Evolutionary conservation across 2,113 vertebrate species (phyloP), one percentile per base, ranked within the genome.

Genomic region (Myodes glareolus): DNA sequence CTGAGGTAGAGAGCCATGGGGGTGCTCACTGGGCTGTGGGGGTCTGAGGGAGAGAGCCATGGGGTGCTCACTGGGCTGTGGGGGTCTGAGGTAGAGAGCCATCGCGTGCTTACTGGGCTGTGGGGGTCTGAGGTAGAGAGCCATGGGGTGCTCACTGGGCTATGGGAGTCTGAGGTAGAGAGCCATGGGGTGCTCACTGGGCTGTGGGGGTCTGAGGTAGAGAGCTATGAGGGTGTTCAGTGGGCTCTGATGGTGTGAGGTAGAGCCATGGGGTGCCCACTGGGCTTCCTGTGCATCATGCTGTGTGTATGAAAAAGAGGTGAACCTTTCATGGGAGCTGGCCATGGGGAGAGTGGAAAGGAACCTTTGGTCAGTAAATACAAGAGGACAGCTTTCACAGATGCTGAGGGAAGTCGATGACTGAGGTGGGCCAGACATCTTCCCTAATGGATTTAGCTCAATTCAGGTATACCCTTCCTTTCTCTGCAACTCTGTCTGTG

Each of bases 171-270:
- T 55, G 39, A 7, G 81, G 93, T 47, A 70, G 42, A 55, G 0
- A 55, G 16, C 55, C 16, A 0, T 55, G 55, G 55, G 55, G 16
- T 55, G 55, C 1, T 0, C 3, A 3, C 0, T 16, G n/a, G 39
- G 17, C 45, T 52, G 31, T 78, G 31, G 5, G 4, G 5, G 55
- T 58, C 16, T 58, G 39, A 7, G 81, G 91, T 47, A 70, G 36
- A 52, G 52, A 19, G 17, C 17, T 17, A 4, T 58, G 55, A 7
- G 17, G 55, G 17, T 58, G 55, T 0, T 0, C 3, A 3, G 0
- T 16, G 52, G 36, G 23, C n/a, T 52, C n/a, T 78, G 31, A 33
- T 10, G 42, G 11, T 52, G 73, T 58, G 39, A 7, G 81, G 93
- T 47, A 88, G 70, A 86, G 42, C 58, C 31, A 52, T 42, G n/a